Base-by-base conservation (phyloP, 1,140 invertebrate species). In the Calephelis nemesis region DNA sequence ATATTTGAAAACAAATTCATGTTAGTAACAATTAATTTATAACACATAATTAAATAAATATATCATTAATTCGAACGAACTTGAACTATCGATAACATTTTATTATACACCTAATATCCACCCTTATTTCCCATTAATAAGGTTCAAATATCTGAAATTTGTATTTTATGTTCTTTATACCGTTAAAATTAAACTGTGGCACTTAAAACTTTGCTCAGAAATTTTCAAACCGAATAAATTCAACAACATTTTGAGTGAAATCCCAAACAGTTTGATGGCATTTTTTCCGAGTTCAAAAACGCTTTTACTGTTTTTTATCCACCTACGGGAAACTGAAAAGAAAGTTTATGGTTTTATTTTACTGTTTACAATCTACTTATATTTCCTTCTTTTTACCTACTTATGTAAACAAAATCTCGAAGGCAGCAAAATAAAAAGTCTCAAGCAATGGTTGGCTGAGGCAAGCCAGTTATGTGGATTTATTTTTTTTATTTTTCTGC, bases 161-260 rank as follows among this genome's bases (percentile, higher is more conserved):
- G 5, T 10, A 60, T 60, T 60, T 60, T 60, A 60, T 39, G n/a
- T 60, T 39, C 54, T 19, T 39, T 39, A 60, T 39, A 60, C 54
- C 11, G 30, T 60, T 40, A 60, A 60, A 60, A 15, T 60, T 40
- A 60, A 60, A 60, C 10, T 60, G 54, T 39, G 12, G 54, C 54
- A 60, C 54, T 60, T 40, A 60, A 60, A 60, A 60, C 54, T 60
- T 60, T 40, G 54, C 54, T 60, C 39, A 60, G 54, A 60, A 60
- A 60, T 60, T 60, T 60, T n/a, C 54, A 19, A 60, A 60, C 30
- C 19, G 54, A 12, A 60, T 60, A 60, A 60, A 60, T 60, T 40
- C 12, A 11, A 60, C 39, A 60, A 60, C 11, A 11, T 60, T 60
- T 60, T 39, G 19, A 39, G 30, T 60, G 54, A 60, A 60, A 40